These are phyloP conservation scores for Verasper variegatus DNA, from an alignment of 2,113 vertebrate genomes.

Conservation along the genomic window DNA sequence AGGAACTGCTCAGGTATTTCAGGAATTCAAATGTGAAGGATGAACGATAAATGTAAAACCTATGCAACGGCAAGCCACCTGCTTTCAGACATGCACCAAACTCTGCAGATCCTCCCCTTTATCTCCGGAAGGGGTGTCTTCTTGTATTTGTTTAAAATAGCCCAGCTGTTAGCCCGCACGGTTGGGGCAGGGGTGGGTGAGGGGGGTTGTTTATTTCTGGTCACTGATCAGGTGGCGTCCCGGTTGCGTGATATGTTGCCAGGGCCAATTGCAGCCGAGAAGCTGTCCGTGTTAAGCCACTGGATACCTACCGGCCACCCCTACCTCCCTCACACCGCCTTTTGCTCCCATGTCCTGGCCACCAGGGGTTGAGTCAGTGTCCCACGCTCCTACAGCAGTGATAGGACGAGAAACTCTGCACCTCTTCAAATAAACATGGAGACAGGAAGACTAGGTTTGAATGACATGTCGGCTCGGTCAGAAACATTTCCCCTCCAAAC, in stretches of 20 bases:
- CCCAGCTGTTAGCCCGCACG: constrained; percentile 46
- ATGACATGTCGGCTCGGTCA: constrained; percentile 14
- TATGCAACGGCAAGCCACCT: no score
- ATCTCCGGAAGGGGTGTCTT: no score
- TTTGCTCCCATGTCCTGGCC: neutral
- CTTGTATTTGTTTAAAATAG: constrained; percentile 46
- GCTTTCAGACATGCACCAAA: no score
- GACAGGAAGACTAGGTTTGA: constrained; percentile 7
- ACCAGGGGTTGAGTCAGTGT: constrained; percentile 35
- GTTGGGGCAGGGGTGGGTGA: neutral
- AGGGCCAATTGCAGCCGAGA: constrained; percentile 13
- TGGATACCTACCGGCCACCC: constrained; percentile 25
- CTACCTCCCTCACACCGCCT: no score
- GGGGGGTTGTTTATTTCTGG: constrained; percentile 38
- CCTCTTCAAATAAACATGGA: constrained; percentile 18
- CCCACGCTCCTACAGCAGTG: constrained; percentile 16
- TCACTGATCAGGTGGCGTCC: constrained; percentile 55
- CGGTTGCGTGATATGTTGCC: constrained; percentile 45
- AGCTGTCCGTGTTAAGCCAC: constrained; percentile 30
- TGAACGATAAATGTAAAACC: no score
- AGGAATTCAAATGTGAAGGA: no score
- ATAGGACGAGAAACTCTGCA: constrained; percentile 2
- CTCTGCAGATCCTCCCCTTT: no score
- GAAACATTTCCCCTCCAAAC: constrained; percentile 38
- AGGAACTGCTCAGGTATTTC: no score